Percentiles rank a stretch among this genome's conserved stretches.
Conservation (phyloP, 2,888 invertebrate genomes). For the Diplolepis rosae region DNA sequence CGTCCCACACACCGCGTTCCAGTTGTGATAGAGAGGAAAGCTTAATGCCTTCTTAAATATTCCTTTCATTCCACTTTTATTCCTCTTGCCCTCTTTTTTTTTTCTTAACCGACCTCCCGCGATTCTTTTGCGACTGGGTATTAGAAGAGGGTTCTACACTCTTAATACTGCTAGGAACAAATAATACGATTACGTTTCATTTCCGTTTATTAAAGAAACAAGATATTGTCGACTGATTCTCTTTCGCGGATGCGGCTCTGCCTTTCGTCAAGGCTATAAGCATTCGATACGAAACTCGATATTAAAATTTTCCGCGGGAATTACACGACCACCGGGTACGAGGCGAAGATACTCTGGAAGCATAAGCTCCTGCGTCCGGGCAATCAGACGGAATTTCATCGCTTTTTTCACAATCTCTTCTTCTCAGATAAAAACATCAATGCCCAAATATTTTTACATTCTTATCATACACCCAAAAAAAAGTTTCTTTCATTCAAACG, state of each 20-base stretch:
- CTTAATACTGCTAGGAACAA: constrained; percentile 70
- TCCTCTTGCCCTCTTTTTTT: constrained; percentile 36
- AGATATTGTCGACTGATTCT: constrained; percentile 66
- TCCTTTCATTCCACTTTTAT: constrained; percentile 63
- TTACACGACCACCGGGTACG: constrained; percentile 61
- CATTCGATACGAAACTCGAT: constrained; percentile 72
- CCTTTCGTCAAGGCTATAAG: constrained; percentile 55
- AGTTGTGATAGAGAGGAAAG: constrained; percentile 54
- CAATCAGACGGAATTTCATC: constrained; percentile 64
- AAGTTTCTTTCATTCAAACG: too few species aligned
- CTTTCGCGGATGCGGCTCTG: constrained; percentile 45
- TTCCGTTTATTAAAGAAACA: constrained; percentile 74
- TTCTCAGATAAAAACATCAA: constrained; percentile 36
- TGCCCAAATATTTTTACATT: not conserved
- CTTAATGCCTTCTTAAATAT: constrained; percentile 73
- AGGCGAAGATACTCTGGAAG: constrained; percentile 43
- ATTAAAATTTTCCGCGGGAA: constrained; percentile 68
- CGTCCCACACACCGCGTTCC: constrained; percentile 36
- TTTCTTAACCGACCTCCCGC: constrained; percentile 39
- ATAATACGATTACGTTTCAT: constrained; percentile 74
- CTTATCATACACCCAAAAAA: too few species aligned
- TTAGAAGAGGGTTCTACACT: constrained; percentile 48
- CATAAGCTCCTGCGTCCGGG: constrained; percentile 65
- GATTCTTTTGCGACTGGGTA: constrained; percentile 54
- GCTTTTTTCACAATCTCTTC: constrained; percentile 53